A percentile compares a stretch with the other conserved stretches of the same genome.
phyloP scores from a whole-genome alignment of 1,140 invertebrate genomes.

The Calosoma granatense region DNA sequence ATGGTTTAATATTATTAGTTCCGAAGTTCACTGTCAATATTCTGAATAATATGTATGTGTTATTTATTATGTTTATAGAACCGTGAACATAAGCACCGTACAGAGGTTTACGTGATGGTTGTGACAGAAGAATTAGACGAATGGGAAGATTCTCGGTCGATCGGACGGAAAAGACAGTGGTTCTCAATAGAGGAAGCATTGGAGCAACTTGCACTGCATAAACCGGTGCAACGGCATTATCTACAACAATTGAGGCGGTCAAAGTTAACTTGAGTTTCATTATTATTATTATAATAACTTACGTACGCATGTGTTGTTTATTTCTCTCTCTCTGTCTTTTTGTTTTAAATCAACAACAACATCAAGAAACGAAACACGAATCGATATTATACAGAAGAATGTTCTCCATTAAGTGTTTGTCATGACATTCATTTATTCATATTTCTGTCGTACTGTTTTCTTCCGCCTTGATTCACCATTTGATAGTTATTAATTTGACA shows the following conservation, averaged over 20 bases:
- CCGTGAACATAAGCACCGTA: constrained; percentile 82
- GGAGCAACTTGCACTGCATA: constrained; percentile 74
- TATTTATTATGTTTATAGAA: too few species aligned
- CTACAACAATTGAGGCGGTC: constrained; percentile 56
- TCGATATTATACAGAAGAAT: background rate
- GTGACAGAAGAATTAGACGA: constrained; percentile 85
- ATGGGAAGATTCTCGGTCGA: constrained; percentile 85
- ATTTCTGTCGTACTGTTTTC: too few species aligned
- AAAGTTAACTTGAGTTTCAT: constrained; percentile 34
- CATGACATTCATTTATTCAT: background rate
- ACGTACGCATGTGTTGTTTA: constrained; percentile 28
- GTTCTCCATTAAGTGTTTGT: background rate
- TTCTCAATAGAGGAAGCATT: constrained; percentile 82
- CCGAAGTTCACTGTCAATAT: too few species aligned
- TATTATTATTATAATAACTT: too few species aligned
- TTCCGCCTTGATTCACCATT: too few species aligned
- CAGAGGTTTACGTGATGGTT: constrained; percentile 84
- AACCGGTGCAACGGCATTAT: constrained; percentile 82
- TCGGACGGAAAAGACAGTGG: constrained; percentile 85
- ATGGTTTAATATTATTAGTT: too few species aligned
- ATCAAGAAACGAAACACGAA: background rate
- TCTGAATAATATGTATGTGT: too few species aligned
- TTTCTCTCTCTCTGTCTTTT: background rate
- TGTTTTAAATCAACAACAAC: background rate
- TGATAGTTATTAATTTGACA: too few species aligned